These are phyloP conservation scores for Eumaeus atala DNA, from an alignment of 1,140 invertebrate species.

Conservation along the genomic window DNA sequence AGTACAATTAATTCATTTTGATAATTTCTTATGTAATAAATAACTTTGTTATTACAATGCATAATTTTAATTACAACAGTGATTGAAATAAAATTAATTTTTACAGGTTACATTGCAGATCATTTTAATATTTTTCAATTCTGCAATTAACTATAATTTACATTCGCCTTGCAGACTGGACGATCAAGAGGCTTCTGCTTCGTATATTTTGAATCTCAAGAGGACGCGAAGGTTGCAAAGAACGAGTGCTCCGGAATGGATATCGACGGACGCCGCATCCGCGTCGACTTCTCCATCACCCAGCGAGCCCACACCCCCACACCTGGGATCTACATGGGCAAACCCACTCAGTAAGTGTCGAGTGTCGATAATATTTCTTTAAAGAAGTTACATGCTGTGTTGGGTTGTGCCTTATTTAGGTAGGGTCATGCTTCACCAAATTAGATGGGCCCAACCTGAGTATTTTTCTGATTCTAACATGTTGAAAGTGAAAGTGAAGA, in stretches of 20 bases:
- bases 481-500: too few species aligned
- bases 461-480: too few species aligned
- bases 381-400: too few species aligned
- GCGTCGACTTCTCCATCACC: constrained; percentile 98
- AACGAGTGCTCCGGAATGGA: constrained; percentile 95
- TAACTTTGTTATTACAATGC: too few species aligned
- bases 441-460: too few species aligned
- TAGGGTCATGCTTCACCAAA: not conserved
- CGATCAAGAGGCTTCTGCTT: constrained; percentile 97
- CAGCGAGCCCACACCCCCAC: constrained; percentile 97
- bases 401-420: too few species aligned
- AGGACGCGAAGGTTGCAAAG: constrained; percentile 95
- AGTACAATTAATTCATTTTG: too few species aligned
- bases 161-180: constrained; percentile 86
- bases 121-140: not conserved
- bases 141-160: too few species aligned
- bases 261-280: constrained; percentile 93
- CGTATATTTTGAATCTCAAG: constrained; percentile 92
- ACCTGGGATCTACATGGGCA: constrained; percentile 98
- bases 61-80: not conserved
- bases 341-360: constrained; percentile 81
- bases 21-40: too few species aligned
- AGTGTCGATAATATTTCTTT: constrained; percentile 34
- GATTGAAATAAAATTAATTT: too few species aligned
- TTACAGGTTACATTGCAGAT: too few species aligned